Conservation (phyloP, 1,140 invertebrate genomes). For the Drosophila lini region DNA sequence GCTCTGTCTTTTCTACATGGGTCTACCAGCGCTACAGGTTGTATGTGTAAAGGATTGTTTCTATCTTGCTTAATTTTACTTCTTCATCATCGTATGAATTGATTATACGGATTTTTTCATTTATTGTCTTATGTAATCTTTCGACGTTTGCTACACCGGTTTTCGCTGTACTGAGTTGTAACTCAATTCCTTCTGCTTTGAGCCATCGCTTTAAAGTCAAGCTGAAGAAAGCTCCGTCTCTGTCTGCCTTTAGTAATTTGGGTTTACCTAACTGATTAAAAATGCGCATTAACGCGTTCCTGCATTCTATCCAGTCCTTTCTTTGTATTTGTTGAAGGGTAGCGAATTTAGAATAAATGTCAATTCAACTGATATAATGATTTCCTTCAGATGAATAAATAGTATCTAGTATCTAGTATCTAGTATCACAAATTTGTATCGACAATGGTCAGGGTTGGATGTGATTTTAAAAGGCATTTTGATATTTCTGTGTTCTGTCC, state of each 20-base stretch:
- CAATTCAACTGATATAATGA: neutral
- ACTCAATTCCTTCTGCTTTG: neutral
- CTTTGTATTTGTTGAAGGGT: neutral
- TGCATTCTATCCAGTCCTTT: neutral
- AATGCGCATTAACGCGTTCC: neutral
- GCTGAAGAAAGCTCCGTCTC: neutral
- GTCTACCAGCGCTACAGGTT: too few relatives aligned
- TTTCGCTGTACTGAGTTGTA: neutral
- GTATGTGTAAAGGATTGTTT: neutral
- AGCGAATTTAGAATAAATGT: neutral
- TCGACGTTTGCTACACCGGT: neutral
- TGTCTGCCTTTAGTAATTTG: neutral
- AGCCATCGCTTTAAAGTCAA: neutral
- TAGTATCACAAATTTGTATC: too few relatives aligned
- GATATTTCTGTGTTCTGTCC: too few relatives aligned
- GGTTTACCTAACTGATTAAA: neutral
- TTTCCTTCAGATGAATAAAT: neutral
- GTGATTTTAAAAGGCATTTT: too few relatives aligned
- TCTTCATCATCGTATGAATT: neutral
- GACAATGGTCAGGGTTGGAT: too few relatives aligned
- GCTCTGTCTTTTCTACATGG: too few relatives aligned
- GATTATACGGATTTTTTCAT: neutral
- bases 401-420: too few relatives aligned
- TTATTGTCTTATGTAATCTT: neutral
- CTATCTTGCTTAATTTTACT: slow-evolving; percentile 1